Percentiles rank a stretch among this genome's conserved stretches.
phyloP scores from a whole-genome alignment of 2,113 vertebrate genomes.

The Jaculus jaculus region DNA sequence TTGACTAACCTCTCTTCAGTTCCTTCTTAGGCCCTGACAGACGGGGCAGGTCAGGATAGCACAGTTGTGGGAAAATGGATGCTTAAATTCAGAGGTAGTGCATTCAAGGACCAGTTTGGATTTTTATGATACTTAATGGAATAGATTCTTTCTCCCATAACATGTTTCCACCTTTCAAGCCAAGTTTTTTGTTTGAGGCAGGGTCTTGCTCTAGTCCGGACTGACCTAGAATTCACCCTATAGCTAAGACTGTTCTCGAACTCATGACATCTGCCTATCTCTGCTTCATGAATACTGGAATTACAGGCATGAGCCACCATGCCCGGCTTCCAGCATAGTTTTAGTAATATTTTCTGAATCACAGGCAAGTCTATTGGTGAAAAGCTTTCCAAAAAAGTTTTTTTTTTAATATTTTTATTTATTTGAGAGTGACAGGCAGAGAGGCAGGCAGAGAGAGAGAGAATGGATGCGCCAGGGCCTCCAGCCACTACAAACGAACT shows the following conservation, averaged over 20 bases:
- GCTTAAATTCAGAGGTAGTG: neutral
- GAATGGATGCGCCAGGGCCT: too few relatives aligned
- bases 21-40: conserved; percentile 18
- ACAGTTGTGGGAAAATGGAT: neutral
- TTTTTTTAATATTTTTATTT: too few relatives aligned
- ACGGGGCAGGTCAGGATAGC: conserved; percentile 13
- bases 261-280: too few relatives aligned
- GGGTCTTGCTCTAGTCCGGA: too few relatives aligned
- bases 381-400: conserved; percentile 38
- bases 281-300: too few relatives aligned
- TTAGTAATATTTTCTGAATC: conserved; percentile 26
- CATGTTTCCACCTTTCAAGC: neutral
- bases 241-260: too few relatives aligned
- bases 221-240: too few relatives aligned
- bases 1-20: conserved; percentile 46
- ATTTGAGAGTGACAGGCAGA: too few relatives aligned
- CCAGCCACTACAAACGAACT: too few relatives aligned
- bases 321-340: neutral
- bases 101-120: neutral
- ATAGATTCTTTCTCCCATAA: neutral
- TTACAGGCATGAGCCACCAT: too few relatives aligned
- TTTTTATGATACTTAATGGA: neutral
- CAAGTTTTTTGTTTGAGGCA: too few relatives aligned
- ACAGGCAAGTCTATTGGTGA: conserved; percentile 7
- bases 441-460: too few relatives aligned